These are phyloP conservation scores for Montipora capitata DNA, from an alignment of 92 coral and sea anemone species.

Conservation along the genomic window DNA sequence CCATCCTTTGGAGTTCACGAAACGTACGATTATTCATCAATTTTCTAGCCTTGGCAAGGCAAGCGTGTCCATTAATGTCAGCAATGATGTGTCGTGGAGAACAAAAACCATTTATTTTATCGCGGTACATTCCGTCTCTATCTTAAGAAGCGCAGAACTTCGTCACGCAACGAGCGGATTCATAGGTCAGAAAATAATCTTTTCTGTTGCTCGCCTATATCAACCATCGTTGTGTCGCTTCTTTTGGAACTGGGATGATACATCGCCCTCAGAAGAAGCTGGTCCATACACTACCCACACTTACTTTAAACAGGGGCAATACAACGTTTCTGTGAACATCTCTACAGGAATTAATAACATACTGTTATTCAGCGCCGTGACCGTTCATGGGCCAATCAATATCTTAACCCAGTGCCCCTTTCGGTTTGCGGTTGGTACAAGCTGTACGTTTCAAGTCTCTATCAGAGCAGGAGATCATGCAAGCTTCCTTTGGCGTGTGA, in stretches of 20 bases:
- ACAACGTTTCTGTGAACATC: conserved; percentile 62
- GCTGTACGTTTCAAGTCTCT: conserved; percentile 53
- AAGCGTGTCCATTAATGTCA: conserved; percentile 26
- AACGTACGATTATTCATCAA: background rate
- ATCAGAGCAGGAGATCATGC: conserved; percentile 45
- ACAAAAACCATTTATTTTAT: background rate
- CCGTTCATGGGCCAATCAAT: conserved; percentile 59
- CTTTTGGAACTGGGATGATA: conserved; percentile 57
- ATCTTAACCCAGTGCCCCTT: conserved; percentile 53
- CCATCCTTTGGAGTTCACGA: background rate
- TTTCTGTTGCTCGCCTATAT: conserved; percentile 43
- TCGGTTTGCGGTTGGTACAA: conserved; percentile 11
- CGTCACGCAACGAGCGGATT: conserved; percentile 59
- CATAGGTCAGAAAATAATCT: conserved; percentile 57
- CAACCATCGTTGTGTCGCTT: conserved; percentile 19
- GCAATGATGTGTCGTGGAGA: conserved; percentile 30
- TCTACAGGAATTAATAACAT: conserved; percentile 53
- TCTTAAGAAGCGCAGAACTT: conserved; percentile 29
- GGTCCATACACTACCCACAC: conserved; percentile 44
- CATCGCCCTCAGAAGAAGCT: conserved; percentile 20
- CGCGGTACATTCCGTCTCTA: background rate
- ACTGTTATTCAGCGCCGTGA: conserved; percentile 53
- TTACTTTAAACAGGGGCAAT: conserved; percentile 74
- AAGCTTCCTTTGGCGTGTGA: conserved; percentile 63
- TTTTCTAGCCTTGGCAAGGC: conserved; percentile 23